These are phyloP conservation scores for Rhyacichthys aspro DNA, from an alignment of 2,797 vertebrate genomes.

Conservation along the genomic window DNA sequence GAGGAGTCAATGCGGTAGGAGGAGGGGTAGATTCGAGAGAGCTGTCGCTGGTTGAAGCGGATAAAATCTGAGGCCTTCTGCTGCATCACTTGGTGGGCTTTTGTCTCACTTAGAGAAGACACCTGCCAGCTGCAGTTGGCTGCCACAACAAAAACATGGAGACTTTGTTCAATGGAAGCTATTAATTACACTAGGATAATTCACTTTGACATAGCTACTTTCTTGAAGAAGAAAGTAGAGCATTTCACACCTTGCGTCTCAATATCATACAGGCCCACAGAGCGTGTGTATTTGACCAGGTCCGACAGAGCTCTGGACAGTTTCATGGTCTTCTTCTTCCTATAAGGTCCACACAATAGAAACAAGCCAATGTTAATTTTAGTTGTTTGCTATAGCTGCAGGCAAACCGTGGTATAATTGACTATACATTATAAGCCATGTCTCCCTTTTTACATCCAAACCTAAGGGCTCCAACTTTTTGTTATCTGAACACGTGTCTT, in stretches of 20 bases:
- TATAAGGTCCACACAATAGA: constrained; percentile 46
- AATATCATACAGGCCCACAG: constrained; percentile 91
- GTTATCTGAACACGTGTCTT: too few relatives aligned
- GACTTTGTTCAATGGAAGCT: too few relatives aligned
- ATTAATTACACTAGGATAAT: too few relatives aligned
- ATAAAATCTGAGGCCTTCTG: constrained; percentile 89
- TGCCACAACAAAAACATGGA: constrained; percentile 35
- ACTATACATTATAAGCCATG: too few relatives aligned
- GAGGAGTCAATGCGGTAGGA: constrained; percentile 97
- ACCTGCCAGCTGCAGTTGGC: constrained; percentile 94
- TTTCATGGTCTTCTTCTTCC: constrained; percentile 98
- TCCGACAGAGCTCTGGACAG: constrained; percentile 95
- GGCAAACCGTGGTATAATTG: too few relatives aligned
- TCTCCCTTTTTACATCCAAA: too few relatives aligned
- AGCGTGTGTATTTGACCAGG: constrained; percentile 95
- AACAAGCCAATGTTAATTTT: too few relatives aligned
- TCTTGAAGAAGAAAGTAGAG: too few relatives aligned
- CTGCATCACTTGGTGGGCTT: constrained; percentile 95
- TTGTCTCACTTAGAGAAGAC: constrained; percentile 95
- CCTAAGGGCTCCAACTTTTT: too few relatives aligned
- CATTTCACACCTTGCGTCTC: constrained; percentile 87
- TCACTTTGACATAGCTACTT: too few relatives aligned
- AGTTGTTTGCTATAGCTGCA: too few relatives aligned
- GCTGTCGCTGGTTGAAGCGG: constrained; percentile 93
- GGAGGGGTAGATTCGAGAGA: constrained; percentile 95